A percentile compares a stretch with the other conserved stretches of the same genome.
These are phyloP conservation scores for Xanthostigma xanthostigma DNA, from an alignment of 2,888 invertebrate species.

Conservation along the genomic window DNA sequence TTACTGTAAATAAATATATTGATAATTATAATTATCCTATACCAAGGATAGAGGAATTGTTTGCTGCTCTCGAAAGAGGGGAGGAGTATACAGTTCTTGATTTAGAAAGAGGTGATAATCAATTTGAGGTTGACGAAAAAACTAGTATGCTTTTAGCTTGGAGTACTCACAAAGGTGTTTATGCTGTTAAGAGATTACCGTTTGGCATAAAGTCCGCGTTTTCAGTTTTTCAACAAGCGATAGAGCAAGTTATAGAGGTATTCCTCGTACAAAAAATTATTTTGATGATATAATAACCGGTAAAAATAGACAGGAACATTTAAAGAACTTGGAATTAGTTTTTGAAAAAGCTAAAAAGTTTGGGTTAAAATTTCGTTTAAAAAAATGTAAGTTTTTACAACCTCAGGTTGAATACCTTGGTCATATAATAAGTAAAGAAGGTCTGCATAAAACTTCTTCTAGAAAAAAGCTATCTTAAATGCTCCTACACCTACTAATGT, in stretches of 20 bases:
- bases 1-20: too few relatives aligned
- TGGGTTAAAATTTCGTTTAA: constrained; percentile 14
- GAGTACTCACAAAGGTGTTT: constrained; percentile 22
- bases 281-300: constrained; percentile 15
- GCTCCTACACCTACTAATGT: constrained; percentile 2
- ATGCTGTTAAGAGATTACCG: constrained; percentile 19
- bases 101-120: constrained; percentile 18
- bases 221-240: too few relatives aligned
- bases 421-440: constrained; percentile 12
- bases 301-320: constrained; percentile 11
- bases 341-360: constrained; percentile 11
- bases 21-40: too few relatives aligned
- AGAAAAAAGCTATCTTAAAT: constrained; percentile 8
- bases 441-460: constrained; percentile 6
- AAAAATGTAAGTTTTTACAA: constrained; percentile 19
- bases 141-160: constrained; percentile 17
- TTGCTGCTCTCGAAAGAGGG: constrained; percentile 5
- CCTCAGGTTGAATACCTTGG: constrained; percentile 17
- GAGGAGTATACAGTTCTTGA: constrained; percentile 13
- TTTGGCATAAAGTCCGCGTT: constrained; percentile 20
- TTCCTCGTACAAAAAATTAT: too few relatives aligned
- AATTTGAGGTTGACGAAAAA: constrained; percentile 18
- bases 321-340: constrained; percentile 11
- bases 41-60: too few relatives aligned
- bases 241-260: too few relatives aligned